Conservation (phyloP, 2,888 invertebrate species). For the Dascillus cervinus region DNA sequence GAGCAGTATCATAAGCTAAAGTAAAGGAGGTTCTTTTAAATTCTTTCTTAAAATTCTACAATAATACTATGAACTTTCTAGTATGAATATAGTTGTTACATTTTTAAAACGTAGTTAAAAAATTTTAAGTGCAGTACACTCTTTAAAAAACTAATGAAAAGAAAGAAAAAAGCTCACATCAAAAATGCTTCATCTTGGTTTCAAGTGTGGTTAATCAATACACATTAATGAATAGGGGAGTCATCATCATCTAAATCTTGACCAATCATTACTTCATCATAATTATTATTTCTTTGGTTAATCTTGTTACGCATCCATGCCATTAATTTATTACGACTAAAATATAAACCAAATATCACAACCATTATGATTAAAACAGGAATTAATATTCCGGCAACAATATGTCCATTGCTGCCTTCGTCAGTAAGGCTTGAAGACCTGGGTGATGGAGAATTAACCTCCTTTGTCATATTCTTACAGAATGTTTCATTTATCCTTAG, state of each 20-base stretch:
- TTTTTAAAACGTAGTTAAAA: too few relatives aligned
- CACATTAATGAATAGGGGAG: slow-evolving; percentile 33
- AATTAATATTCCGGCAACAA: slow-evolving; percentile 34
- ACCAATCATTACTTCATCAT: slow-evolving; percentile 43
- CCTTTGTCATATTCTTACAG: slow-evolving; percentile 16
- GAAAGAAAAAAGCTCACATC: too few relatives aligned
- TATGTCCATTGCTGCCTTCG: slow-evolving; percentile 27
- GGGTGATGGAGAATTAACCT: slow-evolving; percentile 14
- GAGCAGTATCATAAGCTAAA: too few relatives aligned
- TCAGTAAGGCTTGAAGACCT: slow-evolving; percentile 29
- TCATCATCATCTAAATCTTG: slow-evolving; percentile 37
- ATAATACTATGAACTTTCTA: too few relatives aligned
- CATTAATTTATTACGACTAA: slow-evolving; percentile 31
- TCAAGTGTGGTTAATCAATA: too few relatives aligned
- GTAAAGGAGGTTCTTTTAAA: too few relatives aligned
- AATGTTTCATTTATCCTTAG: slow-evolving; percentile 22
- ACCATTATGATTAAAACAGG: slow-evolving; percentile 34
- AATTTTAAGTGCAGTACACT: too few relatives aligned
- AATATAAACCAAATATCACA: slow-evolving; percentile 37
- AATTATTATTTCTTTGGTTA: slow-evolving; percentile 35
- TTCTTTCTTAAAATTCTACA: too few relatives aligned
- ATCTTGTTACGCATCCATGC: slow-evolving; percentile 35
- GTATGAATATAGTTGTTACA: too few relatives aligned
- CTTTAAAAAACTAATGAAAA: too few relatives aligned
- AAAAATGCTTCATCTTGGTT: too few relatives aligned